These are phyloP conservation scores for Platyrinchus mystaceus DNA, from an alignment of 2,797 vertebrate species.

Conservation along the genomic window DNA sequence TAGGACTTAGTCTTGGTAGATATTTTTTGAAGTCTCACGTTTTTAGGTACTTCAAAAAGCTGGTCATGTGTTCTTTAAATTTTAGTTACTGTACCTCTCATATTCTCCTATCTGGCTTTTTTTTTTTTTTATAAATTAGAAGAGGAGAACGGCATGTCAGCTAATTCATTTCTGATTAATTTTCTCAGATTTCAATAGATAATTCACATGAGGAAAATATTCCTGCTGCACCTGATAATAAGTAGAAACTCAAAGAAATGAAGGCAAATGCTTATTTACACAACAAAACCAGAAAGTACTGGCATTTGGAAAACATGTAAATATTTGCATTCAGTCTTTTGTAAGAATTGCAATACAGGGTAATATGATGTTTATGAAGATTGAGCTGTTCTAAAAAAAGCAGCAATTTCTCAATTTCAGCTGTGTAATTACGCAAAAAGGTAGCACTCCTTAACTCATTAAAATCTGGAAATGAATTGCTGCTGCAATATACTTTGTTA, in stretches of 20 bases:
- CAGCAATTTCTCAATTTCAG: background rate
- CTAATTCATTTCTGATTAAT: slow-evolving; percentile 13
- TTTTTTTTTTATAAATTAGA: background rate
- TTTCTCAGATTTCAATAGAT: slow-evolving; percentile 20
- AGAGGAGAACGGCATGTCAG: background rate
- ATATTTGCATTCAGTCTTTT: slow-evolving; percentile 31
- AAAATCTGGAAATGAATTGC: background rate
- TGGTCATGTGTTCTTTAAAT: background rate
- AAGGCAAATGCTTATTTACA: slow-evolving; percentile 19
- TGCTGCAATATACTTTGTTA: background rate
- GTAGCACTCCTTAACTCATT: background rate
- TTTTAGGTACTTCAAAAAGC: background rate
- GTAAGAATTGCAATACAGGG: background rate
- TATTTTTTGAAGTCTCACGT: background rate
- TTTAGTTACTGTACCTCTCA: background rate
- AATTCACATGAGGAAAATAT: slow-evolving; percentile 5
- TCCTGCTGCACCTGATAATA: background rate
- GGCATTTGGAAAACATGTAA: slow-evolving; percentile 8
- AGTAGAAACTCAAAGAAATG: background rate
- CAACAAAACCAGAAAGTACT: background rate
- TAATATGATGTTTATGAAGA: slow-evolving; percentile 1
- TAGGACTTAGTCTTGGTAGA: background rate
- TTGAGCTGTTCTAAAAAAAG: background rate
- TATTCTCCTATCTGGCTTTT: background rate
- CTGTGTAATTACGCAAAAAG: background rate